Conservation (phyloP, 2,888 invertebrate genomes). For the Pelosia muscerda region DNA sequence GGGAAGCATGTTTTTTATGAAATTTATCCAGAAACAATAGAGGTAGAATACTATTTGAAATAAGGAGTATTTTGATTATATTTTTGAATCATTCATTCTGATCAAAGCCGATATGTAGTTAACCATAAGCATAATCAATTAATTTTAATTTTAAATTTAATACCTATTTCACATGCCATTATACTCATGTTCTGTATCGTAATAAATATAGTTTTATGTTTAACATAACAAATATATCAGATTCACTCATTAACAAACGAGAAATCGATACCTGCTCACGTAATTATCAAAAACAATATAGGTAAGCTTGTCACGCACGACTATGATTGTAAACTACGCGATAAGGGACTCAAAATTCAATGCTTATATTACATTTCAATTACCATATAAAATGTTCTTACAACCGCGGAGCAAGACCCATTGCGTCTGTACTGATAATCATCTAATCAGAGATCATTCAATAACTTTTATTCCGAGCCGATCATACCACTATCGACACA, state of each 20-base stretch:
- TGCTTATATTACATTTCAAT: slow-evolving; percentile 84
- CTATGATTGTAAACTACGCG: slow-evolving; percentile 68
- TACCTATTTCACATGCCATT: slow-evolving; percentile 14
- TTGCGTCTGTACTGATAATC: slow-evolving; percentile 83
- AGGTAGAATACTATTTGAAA: not conserved
- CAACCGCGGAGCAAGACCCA: slow-evolving; percentile 70
- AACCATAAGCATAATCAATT: not conserved
- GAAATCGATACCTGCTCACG: slow-evolving; percentile 72
- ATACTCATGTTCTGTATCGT: slow-evolving; percentile 31
- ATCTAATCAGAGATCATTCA: slow-evolving; percentile 85
- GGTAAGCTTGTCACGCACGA: slow-evolving; percentile 57
- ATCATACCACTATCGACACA: slow-evolving; percentile 54
- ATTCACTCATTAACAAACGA: slow-evolving; percentile 74
- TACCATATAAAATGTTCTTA: slow-evolving; percentile 84
- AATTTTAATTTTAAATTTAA: not conserved
- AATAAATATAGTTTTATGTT: slow-evolving; percentile 42
- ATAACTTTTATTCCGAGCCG: slow-evolving; percentile 80
- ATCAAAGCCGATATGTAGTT: not conserved
- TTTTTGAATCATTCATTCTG: not conserved
- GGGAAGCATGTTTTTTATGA: not conserved
- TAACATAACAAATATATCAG: slow-evolving; percentile 50
- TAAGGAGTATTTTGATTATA: not conserved
- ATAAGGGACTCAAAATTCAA: slow-evolving; percentile 78
- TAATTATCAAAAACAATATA: slow-evolving; percentile 68
- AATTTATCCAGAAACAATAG: not conserved